These are phyloP conservation scores for Phyllotis vaccarum DNA, from an alignment of 2,797 vertebrate genomes.

Conservation along the genomic window DNA sequence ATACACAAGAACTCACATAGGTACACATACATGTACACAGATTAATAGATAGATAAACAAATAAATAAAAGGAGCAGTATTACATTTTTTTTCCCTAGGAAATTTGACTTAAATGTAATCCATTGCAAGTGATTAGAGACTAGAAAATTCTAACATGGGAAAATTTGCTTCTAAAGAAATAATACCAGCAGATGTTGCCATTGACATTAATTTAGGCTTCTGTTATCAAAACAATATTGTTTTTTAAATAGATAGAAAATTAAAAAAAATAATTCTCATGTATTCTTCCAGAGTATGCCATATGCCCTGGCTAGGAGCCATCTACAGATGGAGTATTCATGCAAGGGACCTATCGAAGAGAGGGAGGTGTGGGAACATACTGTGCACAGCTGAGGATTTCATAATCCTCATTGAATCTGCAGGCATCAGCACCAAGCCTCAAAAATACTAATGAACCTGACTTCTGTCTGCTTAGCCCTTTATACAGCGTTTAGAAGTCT, in stretches of 20 bases:
- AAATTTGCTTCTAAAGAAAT: not conserved
- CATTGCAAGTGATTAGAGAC: not conserved
- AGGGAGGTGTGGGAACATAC: slow-evolving; percentile 57
- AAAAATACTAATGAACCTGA: slow-evolving; percentile 38
- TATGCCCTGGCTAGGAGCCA: not conserved
- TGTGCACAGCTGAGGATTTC: slow-evolving; percentile 74
- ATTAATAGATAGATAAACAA: not conserved
- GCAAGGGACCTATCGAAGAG: not conserved
- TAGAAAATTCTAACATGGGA: slow-evolving; percentile 2
- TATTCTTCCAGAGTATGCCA: not conserved
- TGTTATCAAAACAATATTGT: not conserved
- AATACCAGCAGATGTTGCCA: not conserved
- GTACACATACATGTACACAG: not conserved
- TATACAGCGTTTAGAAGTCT: not conserved
- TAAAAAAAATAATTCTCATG: not conserved
- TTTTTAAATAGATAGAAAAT: slow-evolving; percentile 18
- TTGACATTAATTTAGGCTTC: not conserved
- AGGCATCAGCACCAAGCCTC: slow-evolving; percentile 63
- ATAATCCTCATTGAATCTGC: slow-evolving; percentile 76
- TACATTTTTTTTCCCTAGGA: not conserved
- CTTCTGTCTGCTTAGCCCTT: not conserved
- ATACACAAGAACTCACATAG: not conserved
- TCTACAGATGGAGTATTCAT: not conserved
- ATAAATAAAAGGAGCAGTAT: not conserved
- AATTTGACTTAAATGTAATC: not conserved